Evolutionary conservation across 35 echinoderm and acorn worm species (phyloP).

Genomic region (Acanthaster planci): DNA sequence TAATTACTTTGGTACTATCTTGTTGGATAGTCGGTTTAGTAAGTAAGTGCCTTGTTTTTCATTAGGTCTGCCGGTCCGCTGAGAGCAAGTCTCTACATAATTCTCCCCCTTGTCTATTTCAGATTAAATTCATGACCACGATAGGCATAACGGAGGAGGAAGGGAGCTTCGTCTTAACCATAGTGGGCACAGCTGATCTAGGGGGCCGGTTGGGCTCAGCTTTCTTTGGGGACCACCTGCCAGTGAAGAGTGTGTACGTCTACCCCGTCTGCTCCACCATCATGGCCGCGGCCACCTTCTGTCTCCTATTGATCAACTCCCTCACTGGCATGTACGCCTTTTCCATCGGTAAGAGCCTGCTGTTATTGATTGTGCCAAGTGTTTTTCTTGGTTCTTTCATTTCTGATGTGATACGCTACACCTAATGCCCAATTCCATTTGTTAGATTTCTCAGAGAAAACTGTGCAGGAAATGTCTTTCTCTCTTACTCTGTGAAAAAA

Average conservation of each 20-base stretch:
- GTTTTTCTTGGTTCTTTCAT: too few species aligned
- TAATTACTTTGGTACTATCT: too few species aligned
- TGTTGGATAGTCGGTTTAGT: too few species aligned
- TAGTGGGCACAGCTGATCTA: conserved; percentile 79
- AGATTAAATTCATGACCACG: conserved; percentile 98
- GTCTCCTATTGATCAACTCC: conserved; percentile 55
- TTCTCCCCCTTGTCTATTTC: conserved; percentile 34
- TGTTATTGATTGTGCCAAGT: not conserved
- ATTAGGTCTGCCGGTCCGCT: too few species aligned
- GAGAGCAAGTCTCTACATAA: too few species aligned
- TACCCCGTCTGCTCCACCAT: conserved; percentile 74
- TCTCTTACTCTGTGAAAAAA: too few species aligned
- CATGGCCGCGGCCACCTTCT: conserved; percentile 79
- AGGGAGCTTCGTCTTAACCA: conserved; percentile 73
- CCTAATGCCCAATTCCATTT: too few species aligned
- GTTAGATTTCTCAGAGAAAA: too few species aligned
- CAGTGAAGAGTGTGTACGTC: conserved; percentile 72
- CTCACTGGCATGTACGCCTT: conserved; percentile 77
- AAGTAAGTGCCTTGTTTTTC: too few species aligned
- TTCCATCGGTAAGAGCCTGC: conserved; percentile 65
- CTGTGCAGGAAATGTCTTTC: too few species aligned
- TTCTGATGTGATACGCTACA: too few species aligned
- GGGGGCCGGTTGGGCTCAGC: conserved; percentile 55
- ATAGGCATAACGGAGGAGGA: conserved; percentile 69
- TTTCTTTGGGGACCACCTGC: conserved; percentile 80